Evolutionary conservation across 2,113 vertebrate genomes (phyloP), one percentile per base, ranked within the genome.

Genomic region (Corydoras sp.): DNA sequence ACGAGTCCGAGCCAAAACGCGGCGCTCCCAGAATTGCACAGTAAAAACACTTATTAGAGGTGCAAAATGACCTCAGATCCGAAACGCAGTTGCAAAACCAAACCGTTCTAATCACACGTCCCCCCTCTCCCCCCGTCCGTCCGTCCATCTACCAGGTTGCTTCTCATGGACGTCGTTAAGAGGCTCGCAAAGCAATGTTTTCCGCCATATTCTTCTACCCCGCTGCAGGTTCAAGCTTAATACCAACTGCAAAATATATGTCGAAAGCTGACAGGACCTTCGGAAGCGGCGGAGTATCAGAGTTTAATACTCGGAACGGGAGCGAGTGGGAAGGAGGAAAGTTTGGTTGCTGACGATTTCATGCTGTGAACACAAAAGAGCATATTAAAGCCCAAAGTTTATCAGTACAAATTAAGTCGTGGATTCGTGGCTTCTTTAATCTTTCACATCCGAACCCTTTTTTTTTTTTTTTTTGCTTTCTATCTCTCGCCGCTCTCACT

Each of bases 311-410:
- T 24, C 18, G 12, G 18, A 65, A 30, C 13, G 31, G 24, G 55
- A 29, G 62, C 3, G 12, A 59, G 51, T 55, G 12, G 14, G 51
- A n/a, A 15, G 18, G 12, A n/a, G 60, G 53, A 70, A 14, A 82
- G 71, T 81, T 86, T 80, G 29, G 65, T 62, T 51, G 71, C 89
- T 86, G 78, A 83, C 83, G 86, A 86, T 92, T 93, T 92, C 90
- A 92, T 74, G 89, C 91, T 90, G 91, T 87, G 92, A 97, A 92
- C 93, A 95, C 88, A 98, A 95, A 95, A 91, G 88, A 92, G 93
- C 93, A 92, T 93, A 95, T 96, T 94, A 95, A 93, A 94, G 91
- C 91, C 88, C 89, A 92, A 96, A 93, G 93, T 98, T 96, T 96
- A 96, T 97, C 93, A 94, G 93, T 91, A 93, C 91, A 93, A 93